A percentile compares a stretch with the other conserved stretches of the same genome.
phyloP scores from a whole-genome alignment of 2,797 vertebrate species.

The Sylvilagus floridanus region DNA sequence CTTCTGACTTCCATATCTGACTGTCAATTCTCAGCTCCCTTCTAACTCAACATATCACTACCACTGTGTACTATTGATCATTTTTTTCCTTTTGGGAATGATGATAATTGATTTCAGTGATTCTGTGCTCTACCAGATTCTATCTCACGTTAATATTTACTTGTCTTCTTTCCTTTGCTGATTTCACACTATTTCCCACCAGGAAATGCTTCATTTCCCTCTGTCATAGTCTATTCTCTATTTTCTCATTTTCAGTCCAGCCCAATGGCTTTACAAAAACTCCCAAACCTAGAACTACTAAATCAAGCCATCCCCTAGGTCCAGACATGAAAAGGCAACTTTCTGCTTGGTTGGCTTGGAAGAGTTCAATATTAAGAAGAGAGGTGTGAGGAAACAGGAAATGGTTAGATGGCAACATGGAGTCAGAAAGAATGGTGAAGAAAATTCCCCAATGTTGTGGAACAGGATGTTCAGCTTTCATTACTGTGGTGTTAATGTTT shows the following conservation, averaged over 20 bases:
- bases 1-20: neutral
- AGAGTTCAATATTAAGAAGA: neutral
- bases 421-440: neutral
- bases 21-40: neutral
- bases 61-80: neutral
- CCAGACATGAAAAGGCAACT: neutral
- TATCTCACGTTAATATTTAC: neutral
- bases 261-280: neutral
- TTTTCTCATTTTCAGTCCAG: neutral
- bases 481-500: neutral
- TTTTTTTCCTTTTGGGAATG: neutral
- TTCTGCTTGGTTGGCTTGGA: neutral
- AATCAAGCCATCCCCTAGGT: neutral
- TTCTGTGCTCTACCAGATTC: neutral
- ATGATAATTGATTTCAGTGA: neutral
- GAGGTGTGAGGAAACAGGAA: neutral
- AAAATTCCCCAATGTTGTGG: neutral
- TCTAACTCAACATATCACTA: neutral
- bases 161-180: neutral
- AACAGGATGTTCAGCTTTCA: neutral
- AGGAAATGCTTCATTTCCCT: conserved; percentile 20
- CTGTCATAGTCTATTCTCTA: neutral
- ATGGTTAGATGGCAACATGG: neutral
- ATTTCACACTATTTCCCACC: neutral
- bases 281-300: neutral